Base-by-base conservation (phyloP, 2,113 vertebrate genomes). In the Pongo abelii region DNA sequence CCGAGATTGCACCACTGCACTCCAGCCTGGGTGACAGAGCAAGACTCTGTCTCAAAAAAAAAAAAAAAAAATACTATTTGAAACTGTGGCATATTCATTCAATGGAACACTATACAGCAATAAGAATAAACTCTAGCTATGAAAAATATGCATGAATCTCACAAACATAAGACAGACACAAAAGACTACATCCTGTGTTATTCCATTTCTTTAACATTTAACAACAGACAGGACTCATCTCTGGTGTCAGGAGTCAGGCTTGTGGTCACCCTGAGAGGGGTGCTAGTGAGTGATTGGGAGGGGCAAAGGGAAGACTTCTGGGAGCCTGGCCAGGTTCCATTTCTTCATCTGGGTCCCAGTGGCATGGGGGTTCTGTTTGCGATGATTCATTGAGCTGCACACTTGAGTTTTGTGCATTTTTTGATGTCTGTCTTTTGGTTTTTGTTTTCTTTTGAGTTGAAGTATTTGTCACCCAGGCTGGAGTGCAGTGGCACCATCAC, bases 281-380 rank as follows among this genome's bases (percentile, higher is more conserved):
- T 7, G 2, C 38, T 5, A 10, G 40, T 3, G 17, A 55, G 25
- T 12, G 77, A n/a, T 8, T 6, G n/a, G 20, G 16, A 84, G 22
- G 74, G 27, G 11, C 59, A n/a, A 8, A 25, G 18, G 46, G 2
- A 32, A 5, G 57, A 14, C 27, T 75, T 46, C 40, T 16, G 0
- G 27, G 57, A 57, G 46, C 12, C 27, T 43, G 59, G 30, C 50
- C 1, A 0, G 25, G 38, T 9, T 55, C 52, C 52, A 55, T 55
- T 55, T 55, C 52, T 55, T 55, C 18, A 2, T 25, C 43, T 13
- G 11, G 30, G 67, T 18, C 48, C n/a, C 69, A 25, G 13, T 1
- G 17, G 46, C 35, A 16, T 0, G 0, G 32, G 30, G 10, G 17
- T 32, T 72, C 57, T 61, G 14, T 83, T 59, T 10, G 46, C 69